Percentiles rank a stretch among this genome's conserved stretches.
phyloP scores from a whole-genome alignment of 2,888 invertebrate genomes.

The Drosophila kanekoi region DNA sequence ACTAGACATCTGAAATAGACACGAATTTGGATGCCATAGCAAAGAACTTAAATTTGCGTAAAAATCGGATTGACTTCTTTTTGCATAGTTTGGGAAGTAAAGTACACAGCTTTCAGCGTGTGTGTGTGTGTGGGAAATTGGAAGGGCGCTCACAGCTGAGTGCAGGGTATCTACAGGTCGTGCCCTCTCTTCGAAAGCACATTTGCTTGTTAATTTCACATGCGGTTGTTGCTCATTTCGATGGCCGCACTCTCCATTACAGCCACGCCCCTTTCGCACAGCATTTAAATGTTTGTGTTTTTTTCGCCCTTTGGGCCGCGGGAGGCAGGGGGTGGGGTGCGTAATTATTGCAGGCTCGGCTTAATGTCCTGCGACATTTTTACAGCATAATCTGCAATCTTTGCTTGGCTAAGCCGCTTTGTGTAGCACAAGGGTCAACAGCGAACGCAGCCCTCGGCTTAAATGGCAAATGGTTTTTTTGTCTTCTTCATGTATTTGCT shows the following conservation, averaged over 20 bases:
- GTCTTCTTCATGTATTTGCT: conserved; percentile 41
- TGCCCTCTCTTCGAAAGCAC: too few relatives aligned
- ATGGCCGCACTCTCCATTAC: conserved; percentile 65
- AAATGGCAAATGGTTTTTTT: conserved; percentile 55
- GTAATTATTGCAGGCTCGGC: conserved; percentile 30
- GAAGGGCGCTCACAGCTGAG: not conserved
- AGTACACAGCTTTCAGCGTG: too few relatives aligned
- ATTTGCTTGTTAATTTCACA: conserved; percentile 35
- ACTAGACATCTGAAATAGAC: too few relatives aligned
- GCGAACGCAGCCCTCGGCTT: conserved; percentile 50
- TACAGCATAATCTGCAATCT: conserved; percentile 71
- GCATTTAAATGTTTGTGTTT: conserved; percentile 44
- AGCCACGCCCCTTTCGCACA: conserved; percentile 61
- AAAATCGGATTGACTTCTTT: not conserved
- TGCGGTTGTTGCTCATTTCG: conserved; percentile 49
- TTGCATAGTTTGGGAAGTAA: too few relatives aligned
- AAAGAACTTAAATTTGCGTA: not conserved
- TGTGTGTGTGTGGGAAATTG: not conserved
- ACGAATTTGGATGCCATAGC: too few relatives aligned
- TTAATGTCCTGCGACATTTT: conserved; percentile 72
- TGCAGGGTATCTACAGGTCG: not conserved
- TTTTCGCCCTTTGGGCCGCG: not conserved
- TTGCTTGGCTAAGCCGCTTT: conserved; percentile 64
- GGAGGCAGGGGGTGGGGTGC: not conserved
- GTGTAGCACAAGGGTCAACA: conserved; percentile 46